Conservation (phyloP, 2,888 invertebrate species). For the Lasius fuliginosus region DNA sequence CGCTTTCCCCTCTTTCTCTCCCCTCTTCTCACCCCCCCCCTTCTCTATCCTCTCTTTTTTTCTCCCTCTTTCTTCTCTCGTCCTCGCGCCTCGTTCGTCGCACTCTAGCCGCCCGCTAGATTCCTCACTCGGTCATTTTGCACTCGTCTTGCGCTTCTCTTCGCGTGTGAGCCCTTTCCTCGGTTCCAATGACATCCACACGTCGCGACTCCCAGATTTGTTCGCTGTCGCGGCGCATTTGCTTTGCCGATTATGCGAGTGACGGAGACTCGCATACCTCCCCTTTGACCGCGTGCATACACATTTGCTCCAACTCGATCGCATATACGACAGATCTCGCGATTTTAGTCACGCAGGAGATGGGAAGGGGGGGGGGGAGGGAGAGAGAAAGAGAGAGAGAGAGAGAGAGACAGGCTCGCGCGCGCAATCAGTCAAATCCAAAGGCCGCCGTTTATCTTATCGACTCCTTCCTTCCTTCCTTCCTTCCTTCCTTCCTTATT, state of each 20-base stretch:
- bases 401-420: neutral
- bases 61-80: neutral
- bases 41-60: neutral
- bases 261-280: neutral
- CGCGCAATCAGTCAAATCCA: neutral
- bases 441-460: neutral
- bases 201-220: neutral
- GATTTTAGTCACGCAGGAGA: neutral
- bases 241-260: neutral
- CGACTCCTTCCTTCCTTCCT: neutral
- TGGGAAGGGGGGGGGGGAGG: neutral
- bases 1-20: neutral
- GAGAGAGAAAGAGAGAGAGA: neutral
- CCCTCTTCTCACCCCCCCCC: neutral
- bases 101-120: neutral
- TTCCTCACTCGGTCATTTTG: constrained; percentile 5
- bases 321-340: neutral
- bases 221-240: neutral
- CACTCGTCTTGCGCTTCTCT: neutral
- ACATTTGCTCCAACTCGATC: neutral
- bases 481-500: neutral
- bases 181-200: constrained; percentile 40
- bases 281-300: neutral
- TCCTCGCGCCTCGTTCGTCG: neutral
- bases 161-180: neutral